These are phyloP conservation scores for Myiozetetes cayanensis DNA, from an alignment of 2,113 vertebrate species.

Conservation along the genomic window DNA sequence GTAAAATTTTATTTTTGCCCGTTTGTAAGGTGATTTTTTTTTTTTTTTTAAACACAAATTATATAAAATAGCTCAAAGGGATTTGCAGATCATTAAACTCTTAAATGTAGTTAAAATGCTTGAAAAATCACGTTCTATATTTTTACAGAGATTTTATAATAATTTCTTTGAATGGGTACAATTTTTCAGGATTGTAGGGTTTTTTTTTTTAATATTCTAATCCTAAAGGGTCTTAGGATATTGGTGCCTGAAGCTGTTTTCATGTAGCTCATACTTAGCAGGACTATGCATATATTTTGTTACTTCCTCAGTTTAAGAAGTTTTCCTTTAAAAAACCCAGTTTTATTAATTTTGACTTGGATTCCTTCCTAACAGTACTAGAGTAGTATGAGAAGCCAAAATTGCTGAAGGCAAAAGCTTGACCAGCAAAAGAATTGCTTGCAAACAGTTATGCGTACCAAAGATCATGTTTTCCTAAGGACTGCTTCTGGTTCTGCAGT, in stretches of 20 bases:
- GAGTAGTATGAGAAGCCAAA: background rate
- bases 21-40: accelerated
- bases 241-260: background rate
- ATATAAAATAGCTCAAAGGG: background rate
- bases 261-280: background rate
- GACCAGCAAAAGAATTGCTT: background rate
- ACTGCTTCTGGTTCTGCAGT: background rate
- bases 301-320: background rate
- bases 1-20: background rate
- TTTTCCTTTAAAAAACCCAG: background rate
- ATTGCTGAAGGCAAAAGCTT: background rate
- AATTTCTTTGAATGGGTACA: background rate
- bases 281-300: background rate
- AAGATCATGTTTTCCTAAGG: background rate
- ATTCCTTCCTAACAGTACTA: background rate
- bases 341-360: background rate
- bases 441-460: background rate
- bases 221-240: background rate
- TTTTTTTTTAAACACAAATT: background rate
- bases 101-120: background rate
- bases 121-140: background rate
- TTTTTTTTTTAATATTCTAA: background rate
- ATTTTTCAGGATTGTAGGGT: background rate
- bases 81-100: background rate
- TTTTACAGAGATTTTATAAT: background rate